These are phyloP conservation scores for Poeciliopsis turneri DNA, from an alignment of 2,797 vertebrate species.

Conservation along the genomic window DNA sequence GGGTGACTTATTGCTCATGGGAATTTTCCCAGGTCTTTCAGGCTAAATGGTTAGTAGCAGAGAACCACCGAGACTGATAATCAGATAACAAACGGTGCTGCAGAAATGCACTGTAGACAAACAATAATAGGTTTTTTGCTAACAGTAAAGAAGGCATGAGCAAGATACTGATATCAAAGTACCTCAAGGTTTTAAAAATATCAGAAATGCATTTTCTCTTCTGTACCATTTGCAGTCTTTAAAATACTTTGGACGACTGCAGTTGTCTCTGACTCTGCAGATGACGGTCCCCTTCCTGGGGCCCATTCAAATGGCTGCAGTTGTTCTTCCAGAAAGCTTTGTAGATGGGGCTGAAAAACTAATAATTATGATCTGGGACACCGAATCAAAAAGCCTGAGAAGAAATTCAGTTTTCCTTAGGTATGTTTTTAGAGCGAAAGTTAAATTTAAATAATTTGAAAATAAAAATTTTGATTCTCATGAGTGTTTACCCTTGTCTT, in stretches of 20 bases:
- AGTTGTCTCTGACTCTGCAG: neutral
- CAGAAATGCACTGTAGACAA: neutral
- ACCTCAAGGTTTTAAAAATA: neutral
- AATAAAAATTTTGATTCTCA: neutral
- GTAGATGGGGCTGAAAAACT: neutral
- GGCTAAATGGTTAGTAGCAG: neutral
- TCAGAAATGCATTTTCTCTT: neutral
- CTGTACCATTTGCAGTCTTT: neutral
- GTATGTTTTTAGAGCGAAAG: neutral
- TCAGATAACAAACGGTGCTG: neutral
- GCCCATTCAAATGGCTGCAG: neutral
- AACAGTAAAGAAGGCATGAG: neutral
- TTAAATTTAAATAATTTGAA: neutral
- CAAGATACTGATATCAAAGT: neutral
- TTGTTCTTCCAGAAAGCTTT: neutral
- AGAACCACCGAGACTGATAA: constrained; percentile 1
- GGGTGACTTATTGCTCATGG: constrained; percentile 4
- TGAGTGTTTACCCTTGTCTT: neutral
- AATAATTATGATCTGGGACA: neutral
- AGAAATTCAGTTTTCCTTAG: neutral
- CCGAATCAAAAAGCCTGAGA: neutral
- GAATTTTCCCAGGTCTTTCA: neutral
- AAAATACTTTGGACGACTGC: neutral
- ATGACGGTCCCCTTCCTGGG: neutral
- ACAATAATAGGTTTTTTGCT: neutral